Evolutionary conservation across 1,140 invertebrate genomes (phyloP), one percentile per base, ranked within the genome.

Genomic region (Drosophila nasuta): DNA sequence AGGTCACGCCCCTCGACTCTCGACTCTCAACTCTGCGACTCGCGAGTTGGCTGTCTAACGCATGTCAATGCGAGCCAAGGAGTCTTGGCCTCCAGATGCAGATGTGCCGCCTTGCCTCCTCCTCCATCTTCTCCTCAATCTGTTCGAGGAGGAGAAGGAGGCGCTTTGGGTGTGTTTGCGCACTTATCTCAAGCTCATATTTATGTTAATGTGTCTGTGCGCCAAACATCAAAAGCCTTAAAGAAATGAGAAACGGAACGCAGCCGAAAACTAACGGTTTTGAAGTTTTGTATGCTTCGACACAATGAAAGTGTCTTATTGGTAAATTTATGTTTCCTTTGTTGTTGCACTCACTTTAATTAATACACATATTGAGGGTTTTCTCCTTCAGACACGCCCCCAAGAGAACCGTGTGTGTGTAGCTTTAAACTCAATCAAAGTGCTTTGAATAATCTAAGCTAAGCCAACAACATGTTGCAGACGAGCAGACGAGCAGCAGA

Each of bases 301-400:
- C 56, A 65, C 68, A 66, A 77, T 79, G 72, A 87, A 79, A 87
- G 72, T 88, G 82, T 87, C 82, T 88, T 80, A 58, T 56, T 69
- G 80, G 77, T 30, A 77, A 87, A 87, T 87, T 87, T 87, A 87
- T 88, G 83, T 80, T 87, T 88, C 83, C 83, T 88, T 87, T 87
- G 83, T 87, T 75, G 11, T 65, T 75, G 13, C 20, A 13, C 25
- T 56, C 45, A 54, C 57, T 80, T 88, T 88, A 87, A 86, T 86
- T 88, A 86, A 82, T 82, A 82, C n/a, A 54, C 51, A 7, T 30
- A n/a, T 54, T 54, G 6, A 25, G 17, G 48, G 28, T 54, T 54
- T 54, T 35, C 28, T n/a, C n/a, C 30, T 15, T 15, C 0, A 0
- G 41, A 5, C 28, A 54, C 51, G 51, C 49, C 49, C 49, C 49